A percentile compares a stretch with the other conserved stretches of the same genome.
phyloP scores from a whole-genome alignment of 1,140 invertebrate genomes.

The Physella acuta region DNA sequence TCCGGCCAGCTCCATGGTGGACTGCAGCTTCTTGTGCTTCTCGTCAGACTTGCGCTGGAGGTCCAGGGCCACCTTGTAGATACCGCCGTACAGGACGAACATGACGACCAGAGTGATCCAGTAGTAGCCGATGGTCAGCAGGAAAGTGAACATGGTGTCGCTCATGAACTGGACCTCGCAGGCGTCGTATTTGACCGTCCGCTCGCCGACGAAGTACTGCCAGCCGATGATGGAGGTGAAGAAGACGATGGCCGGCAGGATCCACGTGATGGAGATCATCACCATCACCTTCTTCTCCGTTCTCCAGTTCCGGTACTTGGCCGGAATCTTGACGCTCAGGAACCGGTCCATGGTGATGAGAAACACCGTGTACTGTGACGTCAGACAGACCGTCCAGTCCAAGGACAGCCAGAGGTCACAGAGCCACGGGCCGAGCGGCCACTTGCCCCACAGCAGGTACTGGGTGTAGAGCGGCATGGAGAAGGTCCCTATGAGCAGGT shows the following conservation, averaged over 20 bases:
- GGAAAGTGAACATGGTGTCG: constrained; percentile 95
- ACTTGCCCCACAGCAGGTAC: constrained; percentile 93
- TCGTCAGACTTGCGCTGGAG: constrained; percentile 95
- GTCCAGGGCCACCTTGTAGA: constrained; percentile 96
- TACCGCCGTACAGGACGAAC: constrained; percentile 83
- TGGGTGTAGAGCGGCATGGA: constrained; percentile 93
- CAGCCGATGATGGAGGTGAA: constrained; percentile 99
- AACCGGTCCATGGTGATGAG: constrained; percentile 98
- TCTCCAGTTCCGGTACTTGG: constrained; percentile 94
- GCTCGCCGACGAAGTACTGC: constrained; percentile 93
- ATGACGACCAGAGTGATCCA: constrained; percentile 78
- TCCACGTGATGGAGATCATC: constrained; percentile 87
- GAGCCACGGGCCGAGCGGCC: constrained; percentile 92
- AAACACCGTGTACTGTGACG: constrained; percentile 98
- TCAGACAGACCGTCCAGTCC: constrained; percentile 98
- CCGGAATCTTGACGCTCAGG: constrained; percentile 98
- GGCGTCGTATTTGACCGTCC: constrained; percentile 71
- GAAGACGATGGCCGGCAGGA: constrained; percentile 92
- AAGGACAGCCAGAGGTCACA: constrained; percentile 99
- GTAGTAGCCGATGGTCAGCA: constrained; percentile 97
- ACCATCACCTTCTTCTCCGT: constrained; percentile 84
- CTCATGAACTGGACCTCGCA: constrained; percentile 98
- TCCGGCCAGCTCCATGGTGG: constrained; percentile 44
- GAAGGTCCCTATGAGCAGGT: constrained; percentile 90
- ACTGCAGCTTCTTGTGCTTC: constrained; percentile 65